These are phyloP conservation scores for Hycleus phaleratus DNA, from an alignment of 1,140 invertebrate genomes.

Conservation along the genomic window DNA sequence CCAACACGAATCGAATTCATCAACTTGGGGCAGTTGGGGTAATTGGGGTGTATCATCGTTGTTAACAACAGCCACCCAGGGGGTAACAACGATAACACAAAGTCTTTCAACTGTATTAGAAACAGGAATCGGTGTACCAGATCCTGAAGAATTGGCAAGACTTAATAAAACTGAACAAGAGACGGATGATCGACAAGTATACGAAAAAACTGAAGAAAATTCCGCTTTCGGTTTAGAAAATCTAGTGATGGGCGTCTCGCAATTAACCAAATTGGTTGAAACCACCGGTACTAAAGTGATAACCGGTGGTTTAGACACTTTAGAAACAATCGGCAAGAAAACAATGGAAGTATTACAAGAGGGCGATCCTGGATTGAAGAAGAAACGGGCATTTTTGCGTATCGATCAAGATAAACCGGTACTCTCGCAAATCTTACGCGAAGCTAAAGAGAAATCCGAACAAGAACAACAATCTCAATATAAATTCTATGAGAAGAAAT, in stretches of 20 bases:
- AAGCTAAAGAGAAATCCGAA: constrained; percentile 75
- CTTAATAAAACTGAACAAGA: constrained; percentile 38
- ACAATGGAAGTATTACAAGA: constrained; percentile 89
- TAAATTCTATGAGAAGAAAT: constrained; percentile 47
- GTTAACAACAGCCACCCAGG: constrained; percentile 61
- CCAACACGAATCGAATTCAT: constrained; percentile 1
- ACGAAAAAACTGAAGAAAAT: background rate
- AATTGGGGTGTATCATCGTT: constrained; percentile 66
- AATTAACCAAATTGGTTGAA: constrained; percentile 61
- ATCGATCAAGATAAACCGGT: constrained; percentile 51
- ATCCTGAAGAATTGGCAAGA: constrained; percentile 64
- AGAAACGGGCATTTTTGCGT: constrained; percentile 69
- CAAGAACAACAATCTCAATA: constrained; percentile 54
- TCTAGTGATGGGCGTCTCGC: constrained; percentile 58
- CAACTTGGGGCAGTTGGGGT: constrained; percentile 45
- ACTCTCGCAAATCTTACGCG: constrained; percentile 63
- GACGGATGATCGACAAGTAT: constrained; percentile 4
- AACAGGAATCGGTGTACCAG: constrained; percentile 64
- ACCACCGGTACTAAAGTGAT: constrained; percentile 69
- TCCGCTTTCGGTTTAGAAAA: constrained; percentile 50
- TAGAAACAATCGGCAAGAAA: constrained; percentile 88
- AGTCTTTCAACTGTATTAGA: constrained; percentile 68
- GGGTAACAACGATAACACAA: constrained; percentile 68
- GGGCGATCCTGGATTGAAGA: constrained; percentile 77
- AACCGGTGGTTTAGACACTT: constrained; percentile 73